These are phyloP conservation scores for Pyralis farinalis DNA, from an alignment of 2,888 invertebrate genomes.

Conservation along the genomic window DNA sequence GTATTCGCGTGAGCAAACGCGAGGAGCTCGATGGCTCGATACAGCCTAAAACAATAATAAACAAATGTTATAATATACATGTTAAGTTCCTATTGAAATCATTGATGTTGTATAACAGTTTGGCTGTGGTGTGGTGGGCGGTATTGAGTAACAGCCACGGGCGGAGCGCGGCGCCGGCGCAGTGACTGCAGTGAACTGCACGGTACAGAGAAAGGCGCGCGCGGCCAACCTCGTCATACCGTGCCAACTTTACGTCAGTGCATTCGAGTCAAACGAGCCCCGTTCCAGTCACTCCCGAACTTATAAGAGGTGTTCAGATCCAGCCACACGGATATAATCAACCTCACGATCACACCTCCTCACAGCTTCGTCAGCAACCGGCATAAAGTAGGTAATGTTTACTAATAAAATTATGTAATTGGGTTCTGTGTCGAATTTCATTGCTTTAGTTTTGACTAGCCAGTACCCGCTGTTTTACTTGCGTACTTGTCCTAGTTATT, in stretches of 20 bases:
- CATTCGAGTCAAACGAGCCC: no score
- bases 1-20: no score
- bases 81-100: conserved; percentile 10
- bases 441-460: conserved; percentile 12
- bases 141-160: conserved; percentile 26
- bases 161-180: conserved; percentile 12
- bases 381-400: conserved; percentile 25
- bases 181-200: conserved; percentile 21
- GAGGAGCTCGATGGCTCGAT: no score
- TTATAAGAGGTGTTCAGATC: no score
- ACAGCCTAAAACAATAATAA: no score
- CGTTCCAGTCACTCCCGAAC: no score
- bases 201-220: conserved; percentile 16
- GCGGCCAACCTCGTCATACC: conserved; percentile 1
- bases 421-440: conserved; percentile 14
- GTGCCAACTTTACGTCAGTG: neutral
- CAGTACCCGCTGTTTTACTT: neutral
- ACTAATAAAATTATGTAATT: conserved; percentile 36
- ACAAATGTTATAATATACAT: no score
- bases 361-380: conserved; percentile 1
- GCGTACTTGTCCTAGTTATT: neutral
- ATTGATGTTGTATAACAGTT: conserved; percentile 24
- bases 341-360: neutral
- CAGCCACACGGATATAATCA: no score
- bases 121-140: conserved; percentile 26